Conservation (phyloP, 2,888 invertebrate genomes). For the Cartodere bifasciata region DNA sequence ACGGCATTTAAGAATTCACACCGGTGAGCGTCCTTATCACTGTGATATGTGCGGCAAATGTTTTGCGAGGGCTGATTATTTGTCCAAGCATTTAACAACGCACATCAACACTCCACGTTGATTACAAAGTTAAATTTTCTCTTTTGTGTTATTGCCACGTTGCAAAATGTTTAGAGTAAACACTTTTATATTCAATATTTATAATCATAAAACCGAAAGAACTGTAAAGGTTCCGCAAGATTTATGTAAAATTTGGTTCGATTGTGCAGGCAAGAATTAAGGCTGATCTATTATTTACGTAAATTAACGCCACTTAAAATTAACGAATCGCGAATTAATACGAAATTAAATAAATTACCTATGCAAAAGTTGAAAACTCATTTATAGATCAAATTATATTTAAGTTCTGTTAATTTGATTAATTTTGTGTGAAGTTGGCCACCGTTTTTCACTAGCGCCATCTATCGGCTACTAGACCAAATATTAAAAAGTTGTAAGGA, state of each 20-base stretch:
- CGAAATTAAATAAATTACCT: too few species aligned
- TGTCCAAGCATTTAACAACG: constrained; percentile 82
- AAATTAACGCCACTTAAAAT: too few species aligned
- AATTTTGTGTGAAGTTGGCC: too few species aligned
- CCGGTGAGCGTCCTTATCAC: constrained; percentile 80
- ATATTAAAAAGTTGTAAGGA: too few species aligned
- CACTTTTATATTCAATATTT: not conserved
- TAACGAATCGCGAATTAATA: too few species aligned
- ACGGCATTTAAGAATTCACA: constrained; percentile 75
- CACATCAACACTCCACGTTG: constrained; percentile 66
- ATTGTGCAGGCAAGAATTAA: not conserved
- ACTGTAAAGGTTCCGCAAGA: not conserved
- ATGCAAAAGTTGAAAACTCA: too few species aligned
- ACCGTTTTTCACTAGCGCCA: too few species aligned
- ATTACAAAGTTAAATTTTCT: constrained; percentile 12
- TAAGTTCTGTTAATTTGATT: too few species aligned
- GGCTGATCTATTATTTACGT: not conserved
- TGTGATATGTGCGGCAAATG: constrained; percentile 88
- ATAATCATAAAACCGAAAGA: not conserved
- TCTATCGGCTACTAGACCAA: too few species aligned
- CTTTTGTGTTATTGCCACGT: too few species aligned
- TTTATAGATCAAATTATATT: too few species aligned
- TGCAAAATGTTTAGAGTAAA: not conserved
- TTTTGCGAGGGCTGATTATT: constrained; percentile 80
- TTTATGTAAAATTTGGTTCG: not conserved